These are phyloP conservation scores for Tringa solitaria DNA, from an alignment of 2,113 vertebrate genomes.

Conservation along the genomic window DNA sequence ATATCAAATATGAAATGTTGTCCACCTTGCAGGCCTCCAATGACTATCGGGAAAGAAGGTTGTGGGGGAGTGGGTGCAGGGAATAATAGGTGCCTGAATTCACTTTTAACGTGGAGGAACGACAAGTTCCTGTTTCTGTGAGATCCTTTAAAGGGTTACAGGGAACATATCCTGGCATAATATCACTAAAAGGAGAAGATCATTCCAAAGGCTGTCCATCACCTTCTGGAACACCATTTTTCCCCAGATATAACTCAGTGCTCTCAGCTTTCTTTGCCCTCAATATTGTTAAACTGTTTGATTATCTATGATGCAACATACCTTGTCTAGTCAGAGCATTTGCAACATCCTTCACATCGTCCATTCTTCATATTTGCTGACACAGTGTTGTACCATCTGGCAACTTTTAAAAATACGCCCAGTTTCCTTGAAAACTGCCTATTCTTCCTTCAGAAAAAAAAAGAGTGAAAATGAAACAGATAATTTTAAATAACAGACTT, in stretches of 20 bases:
- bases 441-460: neutral
- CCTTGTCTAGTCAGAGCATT: neutral
- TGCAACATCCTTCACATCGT: neutral
- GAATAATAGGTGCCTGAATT: neutral
- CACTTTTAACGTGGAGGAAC: accelerated
- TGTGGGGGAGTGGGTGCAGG: accelerated
- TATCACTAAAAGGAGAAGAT: neutral
- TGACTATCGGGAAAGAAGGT: accelerated
- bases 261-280: neutral
- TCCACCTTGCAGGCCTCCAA: neutral
- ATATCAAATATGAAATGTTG: neutral
- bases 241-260: neutral
- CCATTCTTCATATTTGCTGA: neutral
- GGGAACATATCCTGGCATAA: neutral
- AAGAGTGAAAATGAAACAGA: neutral
- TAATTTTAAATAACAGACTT: neutral
- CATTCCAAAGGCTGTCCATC: neutral
- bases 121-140: neutral
- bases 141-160: neutral
- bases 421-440: neutral
- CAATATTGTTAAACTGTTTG: neutral
- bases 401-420: neutral
- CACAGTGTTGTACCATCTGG: neutral
- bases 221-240: neutral
- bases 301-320: neutral